Evolutionary conservation across 1,140 invertebrate genomes (phyloP).

Genomic region (Drosophila lini): DNA sequence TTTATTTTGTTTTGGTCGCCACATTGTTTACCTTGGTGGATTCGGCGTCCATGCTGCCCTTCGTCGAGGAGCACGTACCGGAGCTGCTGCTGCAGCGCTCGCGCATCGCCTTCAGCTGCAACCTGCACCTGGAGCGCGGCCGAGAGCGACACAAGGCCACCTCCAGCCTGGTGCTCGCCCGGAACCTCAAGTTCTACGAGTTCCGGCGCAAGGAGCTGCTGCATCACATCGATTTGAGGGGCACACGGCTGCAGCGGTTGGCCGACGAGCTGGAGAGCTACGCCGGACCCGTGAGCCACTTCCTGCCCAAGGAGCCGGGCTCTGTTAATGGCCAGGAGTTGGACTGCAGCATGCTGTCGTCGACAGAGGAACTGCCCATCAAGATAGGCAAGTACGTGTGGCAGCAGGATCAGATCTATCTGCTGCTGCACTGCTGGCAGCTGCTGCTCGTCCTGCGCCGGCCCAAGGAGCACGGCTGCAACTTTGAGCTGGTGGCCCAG

Average conservation of each 20-base stretch:
- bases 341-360: constrained; percentile 50
- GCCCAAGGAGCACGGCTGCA: constrained; percentile 28
- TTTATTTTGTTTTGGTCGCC: neutral
- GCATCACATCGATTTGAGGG: constrained; percentile 54
- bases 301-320: constrained; percentile 38
- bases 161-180: constrained; percentile 40
- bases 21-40: constrained; percentile 19
- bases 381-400: constrained; percentile 59
- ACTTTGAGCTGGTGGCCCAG: constrained; percentile 48
- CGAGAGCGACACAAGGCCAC: neutral
- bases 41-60: constrained; percentile 41
- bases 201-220: constrained; percentile 53
- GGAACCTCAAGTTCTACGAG: constrained; percentile 60
- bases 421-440: constrained; percentile 61
- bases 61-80: constrained; percentile 53
- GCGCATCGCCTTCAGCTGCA: constrained; percentile 46
- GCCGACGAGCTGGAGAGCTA: constrained; percentile 30
- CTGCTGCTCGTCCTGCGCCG: constrained; percentile 49
- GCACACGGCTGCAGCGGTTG: constrained; percentile 7
- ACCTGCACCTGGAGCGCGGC: constrained; percentile 31
- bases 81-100: constrained; percentile 50
- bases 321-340: constrained; percentile 3
- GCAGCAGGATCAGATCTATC: constrained; percentile 46
- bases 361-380: constrained; percentile 44
- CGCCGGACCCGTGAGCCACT: constrained; percentile 51